Conservation (phyloP, 2,888 invertebrate genomes). For the Ennomos erosarius region DNA sequence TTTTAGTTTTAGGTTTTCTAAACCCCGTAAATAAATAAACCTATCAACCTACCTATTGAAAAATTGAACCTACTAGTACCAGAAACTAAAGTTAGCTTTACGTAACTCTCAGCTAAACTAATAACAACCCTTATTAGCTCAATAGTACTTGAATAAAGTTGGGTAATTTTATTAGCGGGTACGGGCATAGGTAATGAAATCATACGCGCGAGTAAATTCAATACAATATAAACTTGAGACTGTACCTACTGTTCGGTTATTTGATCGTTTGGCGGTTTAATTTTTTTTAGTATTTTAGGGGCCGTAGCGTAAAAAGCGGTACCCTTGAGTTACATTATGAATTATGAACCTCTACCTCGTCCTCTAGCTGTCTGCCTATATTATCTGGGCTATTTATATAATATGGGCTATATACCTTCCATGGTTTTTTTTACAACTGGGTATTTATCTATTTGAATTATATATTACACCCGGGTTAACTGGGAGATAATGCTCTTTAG, state of each 20-base stretch:
- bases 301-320: too few relatives aligned
- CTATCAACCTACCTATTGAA: background rate
- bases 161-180: conserved; percentile 34
- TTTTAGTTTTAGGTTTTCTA: too few relatives aligned
- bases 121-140: conserved; percentile 31
- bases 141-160: conserved; percentile 34
- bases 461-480: too few relatives aligned
- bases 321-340: too few relatives aligned
- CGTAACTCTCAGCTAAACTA: conserved; percentile 16
- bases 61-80: conserved; percentile 6
- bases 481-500: too few relatives aligned
- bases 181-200: conserved; percentile 36
- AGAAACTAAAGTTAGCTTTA: conserved; percentile 3
- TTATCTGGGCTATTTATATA: too few relatives aligned
- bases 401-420: too few relatives aligned
- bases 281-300: background rate
- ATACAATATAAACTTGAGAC: conserved; percentile 21
- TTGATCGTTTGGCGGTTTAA: conserved; percentile 15
- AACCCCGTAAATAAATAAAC: too few relatives aligned
- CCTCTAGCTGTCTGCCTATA: too few relatives aligned
- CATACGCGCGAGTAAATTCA: conserved; percentile 38
- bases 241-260: conserved; percentile 14
- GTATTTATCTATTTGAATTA: too few relatives aligned
- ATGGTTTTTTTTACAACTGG: too few relatives aligned
- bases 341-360: too few relatives aligned